A percentile compares a stretch with the other conserved stretches of the same genome.
These are phyloP conservation scores for Penaeus indicus DNA, from an alignment of 1,140 invertebrate species.

Conservation along the genomic window DNA sequence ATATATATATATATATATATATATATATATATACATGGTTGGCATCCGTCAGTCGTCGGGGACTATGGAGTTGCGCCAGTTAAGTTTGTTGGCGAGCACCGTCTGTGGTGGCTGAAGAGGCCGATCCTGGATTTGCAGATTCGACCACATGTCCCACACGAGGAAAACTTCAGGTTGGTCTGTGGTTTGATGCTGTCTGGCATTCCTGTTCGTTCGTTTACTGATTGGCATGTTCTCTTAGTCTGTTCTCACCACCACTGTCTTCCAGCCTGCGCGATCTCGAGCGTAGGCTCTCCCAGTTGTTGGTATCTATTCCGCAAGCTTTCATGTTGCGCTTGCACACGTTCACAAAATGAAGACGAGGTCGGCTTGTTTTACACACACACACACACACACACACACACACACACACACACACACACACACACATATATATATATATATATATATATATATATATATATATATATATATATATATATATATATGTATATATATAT, in stretches of 20 bases:
- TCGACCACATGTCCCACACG: background rate
- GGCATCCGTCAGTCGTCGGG: too few species aligned
- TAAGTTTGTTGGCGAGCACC: background rate
- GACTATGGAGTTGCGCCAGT: too few species aligned
- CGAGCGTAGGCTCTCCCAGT: too few species aligned
- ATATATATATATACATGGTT: too few species aligned
- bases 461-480: background rate
- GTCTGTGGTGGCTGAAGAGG: background rate
- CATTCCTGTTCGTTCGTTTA: too few species aligned
- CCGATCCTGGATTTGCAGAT: background rate
- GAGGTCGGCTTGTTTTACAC: too few species aligned
- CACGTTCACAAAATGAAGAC: background rate
- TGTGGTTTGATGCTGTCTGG: too few species aligned
- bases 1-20: conserved; percentile 20
- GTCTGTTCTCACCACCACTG: too few species aligned
- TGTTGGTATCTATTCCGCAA: too few species aligned
- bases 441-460: conserved; percentile 9
- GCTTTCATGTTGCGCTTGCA: background rate
- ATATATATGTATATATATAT: conserved; percentile 5
- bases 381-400: background rate
- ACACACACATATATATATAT: background rate
- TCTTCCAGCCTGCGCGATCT: too few species aligned
- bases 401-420: background rate
- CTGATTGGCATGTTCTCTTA: too few species aligned
- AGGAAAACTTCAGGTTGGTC: too few species aligned